Conservation (phyloP, 2,113 vertebrate species). For the Protomyctophum bolini region DNA sequence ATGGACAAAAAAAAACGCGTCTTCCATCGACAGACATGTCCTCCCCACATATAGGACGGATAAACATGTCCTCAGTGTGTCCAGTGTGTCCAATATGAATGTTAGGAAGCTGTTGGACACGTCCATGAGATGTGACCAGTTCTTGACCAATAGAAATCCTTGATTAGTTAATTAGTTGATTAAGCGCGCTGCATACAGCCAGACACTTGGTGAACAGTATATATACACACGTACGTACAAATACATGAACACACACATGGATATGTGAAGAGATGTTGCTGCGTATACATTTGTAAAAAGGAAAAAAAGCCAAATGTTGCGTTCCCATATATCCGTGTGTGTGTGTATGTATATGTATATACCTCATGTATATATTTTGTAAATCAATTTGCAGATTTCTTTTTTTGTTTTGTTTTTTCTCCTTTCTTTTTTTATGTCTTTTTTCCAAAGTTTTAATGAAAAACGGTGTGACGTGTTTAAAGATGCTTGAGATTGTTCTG, state of each 20-base stretch:
- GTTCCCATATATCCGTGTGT: conserved; percentile 47
- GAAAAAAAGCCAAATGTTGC: too few species aligned
- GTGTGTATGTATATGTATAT: conserved; percentile 74
- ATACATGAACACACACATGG: conserved; percentile 69
- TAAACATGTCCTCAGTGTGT: too few species aligned
- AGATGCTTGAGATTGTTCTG: conserved; percentile 1
- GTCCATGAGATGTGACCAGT: too few species aligned
- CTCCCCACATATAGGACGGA: too few species aligned
- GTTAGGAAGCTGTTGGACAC: too few species aligned
- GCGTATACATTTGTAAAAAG: too few species aligned
- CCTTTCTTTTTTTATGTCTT: conserved; percentile 13
- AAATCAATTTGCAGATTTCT: conserved; percentile 52
- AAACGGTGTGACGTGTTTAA: conserved; percentile 2
- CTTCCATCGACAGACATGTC: too few species aligned
- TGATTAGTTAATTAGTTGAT: too few species aligned
- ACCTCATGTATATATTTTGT: conserved; percentile 78
- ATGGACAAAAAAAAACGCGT: too few species aligned
- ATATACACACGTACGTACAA: conserved; percentile 71
- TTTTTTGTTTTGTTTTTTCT: conserved; percentile 56
- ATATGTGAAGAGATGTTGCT: conserved; percentile 36
- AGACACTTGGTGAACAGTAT: conserved; percentile 46
- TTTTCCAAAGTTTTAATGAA: conserved; percentile 50
- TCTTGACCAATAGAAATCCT: too few species aligned
- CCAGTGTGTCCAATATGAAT: too few species aligned
- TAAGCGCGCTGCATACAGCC: neutral